Evolutionary conservation across 2,888 invertebrate species (phyloP).

Genomic region (Diaphora mendica): DNA sequence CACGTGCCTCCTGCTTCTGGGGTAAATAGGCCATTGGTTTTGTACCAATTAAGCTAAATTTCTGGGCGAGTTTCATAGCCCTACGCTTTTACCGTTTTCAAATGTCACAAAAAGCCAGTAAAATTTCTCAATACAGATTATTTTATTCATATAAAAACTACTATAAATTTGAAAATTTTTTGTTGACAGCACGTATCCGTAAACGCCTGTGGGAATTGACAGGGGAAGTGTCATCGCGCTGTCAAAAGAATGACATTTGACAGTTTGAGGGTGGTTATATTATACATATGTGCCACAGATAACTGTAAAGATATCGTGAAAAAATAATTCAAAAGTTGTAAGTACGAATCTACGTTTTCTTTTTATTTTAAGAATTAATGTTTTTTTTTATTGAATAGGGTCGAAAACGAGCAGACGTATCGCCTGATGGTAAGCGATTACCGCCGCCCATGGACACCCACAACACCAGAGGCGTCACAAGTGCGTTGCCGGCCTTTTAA

Average conservation of each 20-base stretch:
- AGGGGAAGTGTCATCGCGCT: conserved; percentile 40
- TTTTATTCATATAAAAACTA: not conserved
- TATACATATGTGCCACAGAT: conserved; percentile 29
- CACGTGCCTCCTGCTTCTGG: not conserved
- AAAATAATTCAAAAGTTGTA: not conserved
- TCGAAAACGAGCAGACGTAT: too few relatives aligned
- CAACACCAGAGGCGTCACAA: too few relatives aligned
- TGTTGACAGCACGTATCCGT: conserved; percentile 49
- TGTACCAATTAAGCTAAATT: not conserved
- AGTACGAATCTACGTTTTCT: not conserved
- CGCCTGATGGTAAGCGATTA: too few relatives aligned
- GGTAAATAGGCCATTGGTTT: not conserved
- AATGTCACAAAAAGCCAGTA: not conserved
- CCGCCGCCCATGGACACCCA: too few relatives aligned
- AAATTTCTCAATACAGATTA: not conserved
- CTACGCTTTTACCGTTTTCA: not conserved
- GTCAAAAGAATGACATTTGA: conserved; percentile 33
- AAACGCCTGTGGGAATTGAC: conserved; percentile 25
- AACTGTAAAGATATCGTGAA: conserved; percentile 18
- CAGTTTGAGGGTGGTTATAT: conserved; percentile 28
- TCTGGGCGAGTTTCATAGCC: too few relatives aligned
- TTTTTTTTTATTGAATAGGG: too few relatives aligned
- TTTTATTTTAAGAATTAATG: not conserved
- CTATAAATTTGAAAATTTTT: conserved; percentile 21
- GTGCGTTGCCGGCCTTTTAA: too few relatives aligned